These are phyloP conservation scores for Corythoichthys intestinalis DNA, from an alignment of 2,113 vertebrate species.

Conservation along the genomic window DNA sequence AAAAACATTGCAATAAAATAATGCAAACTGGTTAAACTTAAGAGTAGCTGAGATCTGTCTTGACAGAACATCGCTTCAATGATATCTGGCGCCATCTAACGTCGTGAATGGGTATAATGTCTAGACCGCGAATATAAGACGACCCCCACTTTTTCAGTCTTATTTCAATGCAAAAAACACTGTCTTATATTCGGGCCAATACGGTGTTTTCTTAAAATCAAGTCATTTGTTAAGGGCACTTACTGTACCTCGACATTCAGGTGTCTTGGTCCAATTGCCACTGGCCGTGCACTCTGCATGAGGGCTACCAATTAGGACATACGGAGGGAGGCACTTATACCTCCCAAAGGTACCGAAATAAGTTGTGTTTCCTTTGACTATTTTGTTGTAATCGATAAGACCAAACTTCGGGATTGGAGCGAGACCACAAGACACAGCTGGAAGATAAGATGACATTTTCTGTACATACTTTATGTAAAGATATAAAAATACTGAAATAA, in stretches of 20 bases:
- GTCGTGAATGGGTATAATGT: too few relatives aligned
- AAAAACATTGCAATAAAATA: too few relatives aligned
- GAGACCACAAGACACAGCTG: constrained; percentile 79
- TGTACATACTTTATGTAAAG: neutral
- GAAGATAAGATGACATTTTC: constrained; percentile 2
- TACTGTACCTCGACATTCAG: constrained; percentile 78
- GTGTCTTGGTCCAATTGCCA: constrained; percentile 80
- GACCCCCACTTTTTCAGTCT: too few relatives aligned
- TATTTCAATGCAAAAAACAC: too few relatives aligned
- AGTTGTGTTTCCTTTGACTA: constrained; percentile 43
- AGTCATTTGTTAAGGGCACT: neutral
- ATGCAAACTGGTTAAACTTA: too few relatives aligned
- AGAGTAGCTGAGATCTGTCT: too few relatives aligned
- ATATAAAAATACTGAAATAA: too few relatives aligned
- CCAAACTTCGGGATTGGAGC: constrained; percentile 71
- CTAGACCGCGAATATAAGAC: too few relatives aligned
- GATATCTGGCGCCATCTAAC: too few relatives aligned
- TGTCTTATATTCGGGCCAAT: too few relatives aligned
- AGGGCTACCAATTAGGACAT: constrained; percentile 74
- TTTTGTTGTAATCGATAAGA: constrained; percentile 57
- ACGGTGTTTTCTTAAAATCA: too few relatives aligned
- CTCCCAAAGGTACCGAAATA: constrained; percentile 59
- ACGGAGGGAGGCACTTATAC: constrained; percentile 75
- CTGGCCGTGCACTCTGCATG: constrained; percentile 70
- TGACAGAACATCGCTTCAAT: too few relatives aligned